These are phyloP conservation scores for Manis crassicaudata DNA, from an alignment of 2,797 vertebrate genomes.

Conservation along the genomic window DNA sequence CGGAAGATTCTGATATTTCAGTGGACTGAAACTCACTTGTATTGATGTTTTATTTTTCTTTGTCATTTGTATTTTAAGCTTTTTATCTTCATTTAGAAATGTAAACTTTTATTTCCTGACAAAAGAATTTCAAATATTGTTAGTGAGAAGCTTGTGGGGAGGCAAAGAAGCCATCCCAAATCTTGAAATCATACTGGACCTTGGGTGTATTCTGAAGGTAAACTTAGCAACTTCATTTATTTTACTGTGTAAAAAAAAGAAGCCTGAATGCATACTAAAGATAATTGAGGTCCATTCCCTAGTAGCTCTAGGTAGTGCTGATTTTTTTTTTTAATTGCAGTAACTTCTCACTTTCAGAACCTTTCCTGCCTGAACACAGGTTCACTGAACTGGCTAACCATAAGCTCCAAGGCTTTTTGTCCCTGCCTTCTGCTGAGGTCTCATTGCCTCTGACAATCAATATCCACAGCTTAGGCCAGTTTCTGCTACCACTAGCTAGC, in stretches of 20 bases:
- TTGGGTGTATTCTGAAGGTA: constrained; percentile 5
- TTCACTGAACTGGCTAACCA: neutral
- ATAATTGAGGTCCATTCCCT: neutral
- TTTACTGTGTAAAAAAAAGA: neutral
- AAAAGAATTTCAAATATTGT: constrained; percentile 8
- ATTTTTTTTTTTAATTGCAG: neutral
- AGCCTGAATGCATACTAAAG: neutral
- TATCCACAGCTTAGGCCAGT: neutral
- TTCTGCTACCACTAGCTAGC: neutral
- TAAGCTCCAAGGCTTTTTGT: neutral
- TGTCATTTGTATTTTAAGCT: neutral
- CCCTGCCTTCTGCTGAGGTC: neutral
- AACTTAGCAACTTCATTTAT: neutral
- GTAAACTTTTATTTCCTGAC: constrained; percentile 35
- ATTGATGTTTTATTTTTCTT: constrained; percentile 7
- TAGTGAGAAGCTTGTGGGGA: neutral
- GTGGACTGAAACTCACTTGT: neutral
- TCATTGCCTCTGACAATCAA: neutral
- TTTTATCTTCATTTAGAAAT: constrained; percentile 44
- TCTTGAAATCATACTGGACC: neutral
- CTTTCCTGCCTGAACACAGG: neutral
- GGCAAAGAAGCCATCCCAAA: neutral
- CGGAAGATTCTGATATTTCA: constrained; percentile 3
- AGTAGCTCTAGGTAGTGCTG: neutral
- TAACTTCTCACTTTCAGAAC: constrained; percentile 11